Base-by-base conservation (phyloP, 1,140 invertebrate species). In the Caerostris darwini region DNA sequence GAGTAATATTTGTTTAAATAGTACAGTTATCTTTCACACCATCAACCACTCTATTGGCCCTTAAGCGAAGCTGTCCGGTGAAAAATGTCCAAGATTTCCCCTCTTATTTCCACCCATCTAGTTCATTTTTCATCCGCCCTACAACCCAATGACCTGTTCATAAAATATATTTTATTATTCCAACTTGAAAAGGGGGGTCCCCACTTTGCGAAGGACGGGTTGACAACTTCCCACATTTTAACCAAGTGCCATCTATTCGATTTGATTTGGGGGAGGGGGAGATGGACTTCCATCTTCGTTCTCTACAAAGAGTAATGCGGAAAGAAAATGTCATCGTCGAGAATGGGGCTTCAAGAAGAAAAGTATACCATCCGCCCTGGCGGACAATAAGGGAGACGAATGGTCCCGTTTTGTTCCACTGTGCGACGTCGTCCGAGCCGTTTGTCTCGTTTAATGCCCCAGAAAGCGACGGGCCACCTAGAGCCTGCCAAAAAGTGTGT, bases 111-210 rank as follows among this genome's bases (percentile, higher is more conserved):
- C 34, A 3, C 19, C 3, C 71, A 50, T 19, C 34, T 77, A 7
- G 4, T 50, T 10, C 3, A 3, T 7, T 77, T 34, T 77, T 12
- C 19, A 19, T 34, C 6, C 19, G 34, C 71, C 53, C 50, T 77
- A 10, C 8, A 77, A 59, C 83, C 56, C 56, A 85, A 85, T 85
- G 83, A 85, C 83, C 56, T 85, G 83, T 85, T 57, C 83, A 85
- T 85, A 85, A 85, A 85, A 57, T 59, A 85, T 59, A 56, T 59
- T 85, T 85, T 85, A 85, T 85, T 85, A 85, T 85, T 59, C 83
- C 83, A 85, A 57, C 83, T 59, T 50, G 19, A 85, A 59, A 12
- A 7, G 17, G 17, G 56, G 34, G 2, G 2, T 34, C n/a, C 12
- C 64, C 64, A 67, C 61, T 67, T 17, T 12, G 10, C 3, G 34